A percentile compares a stretch with the other conserved stretches of the same genome.
Evolutionary conservation across 2,888 invertebrate genomes (phyloP).

Genomic region (Drosophila picticornis): DNA sequence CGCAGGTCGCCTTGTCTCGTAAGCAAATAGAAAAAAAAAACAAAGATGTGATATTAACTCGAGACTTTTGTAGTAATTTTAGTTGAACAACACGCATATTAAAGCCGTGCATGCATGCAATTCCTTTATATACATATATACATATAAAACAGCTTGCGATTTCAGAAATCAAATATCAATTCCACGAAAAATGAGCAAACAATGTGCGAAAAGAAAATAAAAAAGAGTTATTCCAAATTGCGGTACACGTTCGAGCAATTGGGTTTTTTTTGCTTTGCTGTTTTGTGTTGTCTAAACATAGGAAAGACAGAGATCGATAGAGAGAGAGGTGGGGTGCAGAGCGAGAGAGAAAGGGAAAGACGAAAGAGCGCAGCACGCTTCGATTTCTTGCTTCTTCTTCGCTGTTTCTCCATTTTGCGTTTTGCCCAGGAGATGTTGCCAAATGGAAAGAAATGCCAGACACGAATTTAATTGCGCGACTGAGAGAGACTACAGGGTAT

Average conservation of each 20-base stretch:
- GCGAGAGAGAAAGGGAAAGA: background rate
- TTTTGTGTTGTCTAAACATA: slow-evolving; percentile 3
- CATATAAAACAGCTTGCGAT: background rate
- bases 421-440: background rate
- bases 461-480: background rate
- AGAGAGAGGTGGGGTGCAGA: background rate
- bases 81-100: background rate
- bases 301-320: background rate
- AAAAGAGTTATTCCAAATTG: background rate
- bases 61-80: background rate
- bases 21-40: background rate
- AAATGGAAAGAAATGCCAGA: background rate
- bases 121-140: background rate
- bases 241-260: slow-evolving; percentile 5
- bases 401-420: background rate
- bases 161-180: slow-evolving; percentile 13
- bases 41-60: background rate
- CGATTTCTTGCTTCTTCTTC: background rate
- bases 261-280: background rate
- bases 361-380: background rate
- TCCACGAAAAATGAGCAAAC: background rate
- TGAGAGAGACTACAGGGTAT: background rate
- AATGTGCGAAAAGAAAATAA: background rate
- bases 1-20: slow-evolving; percentile 2
- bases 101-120: background rate